Evolutionary conservation across 2,797 vertebrate genomes (phyloP), one percentile per base, ranked within the genome.

Genomic region (Xerus rutilus): DNA sequence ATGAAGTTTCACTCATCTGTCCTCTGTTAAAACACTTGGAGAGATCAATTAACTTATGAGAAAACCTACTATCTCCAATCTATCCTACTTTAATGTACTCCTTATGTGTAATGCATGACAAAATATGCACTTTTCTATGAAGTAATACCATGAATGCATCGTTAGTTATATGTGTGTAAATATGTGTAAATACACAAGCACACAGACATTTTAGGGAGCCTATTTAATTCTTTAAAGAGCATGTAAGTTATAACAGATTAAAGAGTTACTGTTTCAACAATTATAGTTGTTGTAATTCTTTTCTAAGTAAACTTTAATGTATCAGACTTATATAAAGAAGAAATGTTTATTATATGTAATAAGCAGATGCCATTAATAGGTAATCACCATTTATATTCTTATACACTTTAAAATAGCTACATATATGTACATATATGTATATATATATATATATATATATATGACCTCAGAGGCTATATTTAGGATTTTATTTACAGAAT

Each of bases 11-110:
- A 76, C 28, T 93, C 83, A 89, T 82, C n/a, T 87, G 12, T 86
- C 76, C 45, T 94, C 52, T 78, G 47, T 89, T 78, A 91, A 94
- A 93, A 95, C 28, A 89, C 81, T 95, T 65, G 76, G 70, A 87
- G 11, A 89, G 93, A 91, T 86, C 47, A 69, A 57, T 78, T 76
- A 70, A 49, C 81, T 86, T 91, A 70, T 62, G 62, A 59, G 25
- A 73, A 91, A 82, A 87, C 20, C 18, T 45, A 78, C 13, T 90
- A 77, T 72, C n/a, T 89, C 28, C 4, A 7, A n/a, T 73, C 49
- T 49, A 21, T 73, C 32, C 54, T 47, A 88, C 13, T 91, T 83
- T 86, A 93, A 70, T 85, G 54, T 70, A 20, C 10, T 79, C 10
- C 25, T 86, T 73, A 64, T n/a, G 7, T 62, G 2, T 69, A 91